A percentile compares a stretch with the other conserved stretches of the same genome.
These are phyloP conservation scores for Chelonus formosanus DNA, from an alignment of 2,888 invertebrate genomes.

Conservation along the genomic window DNA sequence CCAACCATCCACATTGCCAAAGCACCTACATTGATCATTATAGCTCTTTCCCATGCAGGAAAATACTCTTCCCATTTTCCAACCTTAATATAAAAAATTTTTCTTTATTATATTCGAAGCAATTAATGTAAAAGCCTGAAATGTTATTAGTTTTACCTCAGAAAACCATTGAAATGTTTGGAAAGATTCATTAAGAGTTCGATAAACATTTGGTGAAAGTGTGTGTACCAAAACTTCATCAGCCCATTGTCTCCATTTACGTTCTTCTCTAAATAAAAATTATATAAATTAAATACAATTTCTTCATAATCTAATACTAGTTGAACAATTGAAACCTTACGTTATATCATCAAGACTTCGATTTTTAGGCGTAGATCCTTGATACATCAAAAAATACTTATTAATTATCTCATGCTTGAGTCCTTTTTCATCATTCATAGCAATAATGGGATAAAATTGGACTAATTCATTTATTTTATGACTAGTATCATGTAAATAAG, in stretches of 20 bases:
- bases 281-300: background rate
- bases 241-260: slow-evolving; percentile 96
- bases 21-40: slow-evolving; percentile 93
- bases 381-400: slow-evolving; percentile 88
- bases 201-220: slow-evolving; percentile 96
- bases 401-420: slow-evolving; percentile 81
- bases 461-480: slow-evolving; percentile 75
- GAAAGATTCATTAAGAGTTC: slow-evolving; percentile 83
- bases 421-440: slow-evolving; percentile 74
- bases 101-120: background rate
- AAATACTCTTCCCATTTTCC: slow-evolving; percentile 94
- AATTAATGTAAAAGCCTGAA: no score
- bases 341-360: slow-evolving; percentile 68
- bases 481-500: slow-evolving; percentile 74
- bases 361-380: slow-evolving; percentile 68
- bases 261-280: slow-evolving; percentile 76
- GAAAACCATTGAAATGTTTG: slow-evolving; percentile 96
- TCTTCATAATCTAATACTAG: background rate
- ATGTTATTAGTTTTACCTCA: slow-evolving; percentile 62
- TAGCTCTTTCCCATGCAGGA: slow-evolving; percentile 81
- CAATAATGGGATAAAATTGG: slow-evolving; percentile 79
- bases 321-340: slow-evolving; percentile 63
- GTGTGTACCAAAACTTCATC: slow-evolving; percentile 91
- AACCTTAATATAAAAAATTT: slow-evolving; percentile 63
- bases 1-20: slow-evolving; percentile 93